Base-by-base conservation (phyloP, 2,888 invertebrate species). In the Syrphus vitripennis region DNA sequence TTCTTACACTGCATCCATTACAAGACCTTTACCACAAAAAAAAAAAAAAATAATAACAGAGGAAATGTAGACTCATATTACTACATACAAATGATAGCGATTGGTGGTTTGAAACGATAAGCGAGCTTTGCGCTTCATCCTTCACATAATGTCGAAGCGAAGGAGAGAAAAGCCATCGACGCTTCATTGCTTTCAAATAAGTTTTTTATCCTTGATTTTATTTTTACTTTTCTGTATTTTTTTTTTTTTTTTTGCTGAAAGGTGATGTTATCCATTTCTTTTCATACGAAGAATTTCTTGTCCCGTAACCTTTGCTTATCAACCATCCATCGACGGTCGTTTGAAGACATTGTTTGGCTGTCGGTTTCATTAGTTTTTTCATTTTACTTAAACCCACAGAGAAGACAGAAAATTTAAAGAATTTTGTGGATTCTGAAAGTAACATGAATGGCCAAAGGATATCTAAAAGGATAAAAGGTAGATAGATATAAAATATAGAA, bases 141-240 rank as follows among this genome's bases (percentile, higher is more conserved):
- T 55, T 61, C 12, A 59, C 53, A 61, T 40, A 48, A 55, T 71
- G 29, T 37, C 31, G 50, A 81, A 71, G 84, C 31, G 50, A 81
- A 71, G 84, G 81, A 76, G 50, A 45, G 81, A 84, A 84, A 84
- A 84, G 81, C 71, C 84, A 76, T 84, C 69, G 48, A 76, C 76
- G 84, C 84, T 81, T 84, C 84, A 84, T 81, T 84, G 81, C 71
- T 81, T 84, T 84, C 80, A 81, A 84, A 84, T 84, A 75, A 84
- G 79, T 67, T 61, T 53, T 26, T 53, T 59, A 67, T 74, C 67
- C 67, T 48, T 50, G 31, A 42, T 31, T 74, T 50, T 72, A 4
- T 72, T 16, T 76, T 40, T n/a, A n/a, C n/a, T n/a, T n/a, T n/a
- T n/a, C n/a, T n/a, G n/a, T n/a, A n/a, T n/a, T 59, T 31, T 45